phyloP scores from a whole-genome alignment of 1,140 invertebrate species.

The Bathynomus jamesi region DNA sequence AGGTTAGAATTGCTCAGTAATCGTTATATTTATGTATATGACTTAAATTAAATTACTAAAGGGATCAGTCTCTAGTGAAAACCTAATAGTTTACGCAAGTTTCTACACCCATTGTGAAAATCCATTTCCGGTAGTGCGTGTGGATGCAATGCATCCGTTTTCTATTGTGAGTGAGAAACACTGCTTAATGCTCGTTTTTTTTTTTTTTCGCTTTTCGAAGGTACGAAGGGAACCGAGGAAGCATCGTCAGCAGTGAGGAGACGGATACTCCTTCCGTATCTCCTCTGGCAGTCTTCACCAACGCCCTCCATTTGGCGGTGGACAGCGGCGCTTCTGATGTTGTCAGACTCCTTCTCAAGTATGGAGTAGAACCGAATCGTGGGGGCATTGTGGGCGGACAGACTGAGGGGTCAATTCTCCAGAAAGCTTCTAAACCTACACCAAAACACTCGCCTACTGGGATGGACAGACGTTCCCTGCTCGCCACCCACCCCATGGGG shows the following conservation, averaged over 20 bases:
- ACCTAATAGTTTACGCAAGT: too few species aligned
- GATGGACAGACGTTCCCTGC: conserved; percentile 23
- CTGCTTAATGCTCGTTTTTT: too few species aligned
- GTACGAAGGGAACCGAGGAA: conserved; percentile 10
- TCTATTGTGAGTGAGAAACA: too few species aligned
- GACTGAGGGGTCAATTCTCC: conserved; percentile 29
- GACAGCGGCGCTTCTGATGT: conserved; percentile 52
- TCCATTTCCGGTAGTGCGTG: too few species aligned
- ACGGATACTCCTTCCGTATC: conserved; percentile 15
- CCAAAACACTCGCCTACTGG: conserved; percentile 30
- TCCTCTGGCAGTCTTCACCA: conserved; percentile 48
- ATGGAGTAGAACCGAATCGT: conserved; percentile 52
- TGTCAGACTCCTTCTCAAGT: conserved; percentile 49
- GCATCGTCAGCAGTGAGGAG: conserved; percentile 39
- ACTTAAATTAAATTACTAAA: too few species aligned
- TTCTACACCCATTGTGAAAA: too few species aligned
- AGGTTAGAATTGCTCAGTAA: too few species aligned
- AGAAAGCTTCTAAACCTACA: conserved; percentile 34
- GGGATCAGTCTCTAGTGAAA: too few species aligned
- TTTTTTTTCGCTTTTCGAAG: too few species aligned
- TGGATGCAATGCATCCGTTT: too few species aligned
- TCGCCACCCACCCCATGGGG: conserved; percentile 17
- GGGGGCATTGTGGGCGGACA: conserved; percentile 41
- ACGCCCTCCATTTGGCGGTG: conserved; percentile 53
- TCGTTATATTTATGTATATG: too few species aligned